Conservation (phyloP, 1,140 invertebrate species). For the Drosophila nasuta region DNA sequence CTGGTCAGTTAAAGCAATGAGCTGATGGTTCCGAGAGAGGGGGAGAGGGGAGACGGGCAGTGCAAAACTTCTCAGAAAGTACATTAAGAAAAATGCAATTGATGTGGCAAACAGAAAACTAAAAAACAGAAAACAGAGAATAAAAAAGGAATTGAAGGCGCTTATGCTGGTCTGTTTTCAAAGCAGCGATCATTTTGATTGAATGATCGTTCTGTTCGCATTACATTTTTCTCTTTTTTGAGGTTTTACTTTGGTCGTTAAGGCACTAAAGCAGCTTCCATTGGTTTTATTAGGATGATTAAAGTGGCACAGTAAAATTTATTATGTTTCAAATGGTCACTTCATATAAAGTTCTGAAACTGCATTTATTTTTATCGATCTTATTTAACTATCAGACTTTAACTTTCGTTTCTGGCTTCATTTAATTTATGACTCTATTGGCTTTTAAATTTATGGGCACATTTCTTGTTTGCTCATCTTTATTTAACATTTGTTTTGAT, state of each 20-base stretch:
- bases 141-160: conserved; percentile 1
- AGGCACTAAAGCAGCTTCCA: not conserved
- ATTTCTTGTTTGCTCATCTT: no score
- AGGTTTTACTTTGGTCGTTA: not conserved
- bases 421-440: no score
- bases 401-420: no score
- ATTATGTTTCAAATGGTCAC: no score
- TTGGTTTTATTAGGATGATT: no score
- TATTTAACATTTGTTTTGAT: no score
- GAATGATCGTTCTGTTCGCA: not conserved
- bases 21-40: not conserved
- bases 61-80: conserved; percentile 8
- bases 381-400: no score
- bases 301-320: no score
- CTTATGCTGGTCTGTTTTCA: not conserved
- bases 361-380: no score
- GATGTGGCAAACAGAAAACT: conserved; percentile 5
- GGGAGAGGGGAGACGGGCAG: not conserved
- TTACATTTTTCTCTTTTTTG: not conserved
- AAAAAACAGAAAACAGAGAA: not conserved
- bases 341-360: no score
- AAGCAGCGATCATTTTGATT: conserved; percentile 2
- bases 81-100: conserved; percentile 19
- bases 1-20: conserved; percentile 13
- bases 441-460: no score